Evolutionary conservation across 1,140 invertebrate genomes (phyloP).

Genomic region (Wiebesia pumilae): DNA sequence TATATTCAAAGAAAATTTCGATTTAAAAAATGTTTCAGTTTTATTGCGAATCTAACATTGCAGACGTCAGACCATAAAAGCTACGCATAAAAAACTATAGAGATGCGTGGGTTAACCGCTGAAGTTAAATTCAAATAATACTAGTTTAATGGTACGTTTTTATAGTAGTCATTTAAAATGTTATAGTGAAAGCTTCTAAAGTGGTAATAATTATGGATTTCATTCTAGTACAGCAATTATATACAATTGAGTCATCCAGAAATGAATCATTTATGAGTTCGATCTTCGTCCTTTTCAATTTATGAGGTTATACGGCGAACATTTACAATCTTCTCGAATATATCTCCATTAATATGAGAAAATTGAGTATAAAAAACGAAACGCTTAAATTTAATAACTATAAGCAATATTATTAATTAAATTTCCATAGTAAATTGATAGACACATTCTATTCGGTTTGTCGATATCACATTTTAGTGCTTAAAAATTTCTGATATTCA

Average conservation of each 20-base stretch:
- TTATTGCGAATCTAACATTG: no score
- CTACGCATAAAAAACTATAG: not conserved
- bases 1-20: no score
- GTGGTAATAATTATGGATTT: not conserved
- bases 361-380: not conserved
- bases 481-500: no score
- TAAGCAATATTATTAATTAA: not conserved
- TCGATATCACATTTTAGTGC: no score
- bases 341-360: not conserved
- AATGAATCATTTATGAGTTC: not conserved
- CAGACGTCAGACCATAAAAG: no score
- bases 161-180: not conserved
- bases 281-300: not conserved
- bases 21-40: no score
- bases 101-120: not conserved
- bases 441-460: no score
- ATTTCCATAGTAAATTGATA: not conserved
- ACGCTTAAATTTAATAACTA: not conserved
- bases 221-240: not conserved
- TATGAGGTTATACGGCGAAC: not conserved
- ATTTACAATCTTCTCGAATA: not conserved
- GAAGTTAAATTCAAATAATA: not conserved
- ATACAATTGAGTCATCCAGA: not conserved
- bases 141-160: not conserved
- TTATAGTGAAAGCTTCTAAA: not conserved